A percentile compares a stretch with the other conserved stretches of the same genome.
Conservation (phyloP, 2,888 invertebrate species). For the Scaptomyza caliginosa region DNA sequence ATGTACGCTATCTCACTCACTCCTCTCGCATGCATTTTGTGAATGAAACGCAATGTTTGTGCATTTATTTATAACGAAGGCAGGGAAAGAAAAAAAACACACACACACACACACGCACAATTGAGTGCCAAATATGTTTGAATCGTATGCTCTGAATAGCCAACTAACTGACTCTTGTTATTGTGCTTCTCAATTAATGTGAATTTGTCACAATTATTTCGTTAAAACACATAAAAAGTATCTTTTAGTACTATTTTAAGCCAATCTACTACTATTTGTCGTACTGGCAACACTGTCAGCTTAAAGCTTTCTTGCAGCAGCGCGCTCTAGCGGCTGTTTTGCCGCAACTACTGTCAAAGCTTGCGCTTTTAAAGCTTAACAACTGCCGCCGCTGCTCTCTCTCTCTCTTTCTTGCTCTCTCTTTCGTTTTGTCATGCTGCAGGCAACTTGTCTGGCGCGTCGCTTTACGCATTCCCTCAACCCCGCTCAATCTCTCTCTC, state of each 20-base stretch:
- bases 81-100: not conserved
- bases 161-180: not conserved
- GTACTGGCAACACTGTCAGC: slow-evolving; percentile 37
- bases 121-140: slow-evolving; percentile 43
- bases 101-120: slow-evolving; percentile 45
- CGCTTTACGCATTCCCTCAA: slow-evolving; percentile 4
- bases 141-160: slow-evolving; percentile 32
- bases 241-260: slow-evolving; percentile 8
- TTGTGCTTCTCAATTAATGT: slow-evolving; percentile 42
- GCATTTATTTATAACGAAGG: slow-evolving; percentile 33
- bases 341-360: slow-evolving; percentile 41
- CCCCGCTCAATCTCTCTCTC: not conserved
- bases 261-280: slow-evolving; percentile 6
- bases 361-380: slow-evolving; percentile 38
- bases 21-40: slow-evolving; percentile 21
- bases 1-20: not conserved
- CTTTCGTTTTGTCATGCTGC: slow-evolving; percentile 31
- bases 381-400: slow-evolving; percentile 7
- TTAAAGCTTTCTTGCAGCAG: slow-evolving; percentile 35
- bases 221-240: slow-evolving; percentile 28
- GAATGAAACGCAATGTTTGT: slow-evolving; percentile 46
- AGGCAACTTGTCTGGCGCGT: slow-evolving; percentile 66
- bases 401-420: not conserved
- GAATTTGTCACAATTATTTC: slow-evolving; percentile 38
- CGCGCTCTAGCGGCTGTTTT: slow-evolving; percentile 46